Conservation (phyloP, 2,113 vertebrate species). For the Corvus moneduloides region DNA sequence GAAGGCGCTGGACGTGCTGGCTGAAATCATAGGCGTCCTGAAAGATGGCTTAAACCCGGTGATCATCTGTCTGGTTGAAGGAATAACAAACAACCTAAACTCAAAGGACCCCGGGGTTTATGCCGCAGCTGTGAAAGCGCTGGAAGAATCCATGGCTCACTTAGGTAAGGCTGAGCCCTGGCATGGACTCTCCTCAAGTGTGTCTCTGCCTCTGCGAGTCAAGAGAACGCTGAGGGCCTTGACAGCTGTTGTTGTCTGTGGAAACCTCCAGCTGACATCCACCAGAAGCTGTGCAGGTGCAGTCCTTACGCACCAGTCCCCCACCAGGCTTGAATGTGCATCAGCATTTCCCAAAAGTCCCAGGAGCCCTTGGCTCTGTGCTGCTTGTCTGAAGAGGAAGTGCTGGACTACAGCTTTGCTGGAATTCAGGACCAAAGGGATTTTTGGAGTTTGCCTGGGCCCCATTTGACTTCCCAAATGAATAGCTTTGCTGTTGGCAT, state of each 20-base stretch:
- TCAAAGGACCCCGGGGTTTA: conserved; percentile 62
- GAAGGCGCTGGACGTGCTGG: too few relatives aligned
- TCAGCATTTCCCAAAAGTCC: background rate
- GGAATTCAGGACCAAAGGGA: background rate
- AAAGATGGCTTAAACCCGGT: conserved; percentile 48
- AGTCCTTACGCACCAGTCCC: background rate
- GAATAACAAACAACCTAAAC: conserved; percentile 70
- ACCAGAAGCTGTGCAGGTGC: background rate
- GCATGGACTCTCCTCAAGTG: too few relatives aligned
- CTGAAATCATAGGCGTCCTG: background rate
- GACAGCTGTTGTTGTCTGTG: background rate
- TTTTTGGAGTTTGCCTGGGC: background rate
- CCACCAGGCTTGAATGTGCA: background rate
- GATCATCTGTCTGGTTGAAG: conserved; percentile 27
- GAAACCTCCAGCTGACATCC: background rate
- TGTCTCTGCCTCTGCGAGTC: background rate
- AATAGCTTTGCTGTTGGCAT: background rate
- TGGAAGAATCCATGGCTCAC: conserved; percentile 54
- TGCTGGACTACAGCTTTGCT: background rate
- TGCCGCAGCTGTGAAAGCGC: background rate
- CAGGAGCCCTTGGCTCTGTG: background rate
- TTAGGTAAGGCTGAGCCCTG: conserved; percentile 59
- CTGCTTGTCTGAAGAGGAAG: background rate
- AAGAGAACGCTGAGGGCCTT: background rate
- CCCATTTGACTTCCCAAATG: background rate